Evolutionary conservation across 1,140 invertebrate species (phyloP), one percentile per base, ranked within the genome.

Genomic region (Drosophila virilis): DNA sequence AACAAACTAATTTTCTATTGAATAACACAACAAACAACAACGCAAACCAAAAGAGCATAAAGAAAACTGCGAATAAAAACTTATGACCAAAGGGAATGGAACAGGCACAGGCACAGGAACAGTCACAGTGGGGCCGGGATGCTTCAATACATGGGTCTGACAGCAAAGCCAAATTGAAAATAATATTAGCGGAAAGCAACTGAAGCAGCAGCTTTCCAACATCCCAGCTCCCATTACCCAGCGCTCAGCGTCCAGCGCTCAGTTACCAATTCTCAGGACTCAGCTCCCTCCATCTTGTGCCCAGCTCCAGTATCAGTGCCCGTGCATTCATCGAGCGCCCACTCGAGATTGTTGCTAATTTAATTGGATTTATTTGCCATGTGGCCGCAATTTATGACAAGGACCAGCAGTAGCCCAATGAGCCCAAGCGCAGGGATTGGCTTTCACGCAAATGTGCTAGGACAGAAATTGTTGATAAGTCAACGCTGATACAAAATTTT

Each of bases 1-100:
- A 74, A 58, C 65, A 70, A 74, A 74, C 72, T 74, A 74, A 74
- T 74, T 74, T 70, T 62, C 66, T 74, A 74, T 74, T 74, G 72
- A 69, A 69, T 73, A 55, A 48, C 50, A 60, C 71, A 74, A 61
- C 43, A 54, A 65, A 38, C n/a, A n/a, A n/a, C n/a, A n/a, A n/a
- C 17, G 28, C 46, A 68, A 59, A 43, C 46, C 35, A 61, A 61
- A 69, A 40, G 35, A 69, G n/a, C 65, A 69, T 72, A 72, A 74
- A 54, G 52, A 74, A 61, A 74, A 74, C 57, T 48, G 64, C 57
- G 50, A 51, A 74, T 74, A 74, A 74, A 74, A 74, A 74, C 51
- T 74, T 60, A 68, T 61, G 64, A 54, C 46, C 70, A 54, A n/a
- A 37, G 35, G 50, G 61, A 66, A 13, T n/a, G 32, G 38, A 8